These are phyloP conservation scores for Leptinotarsa rubiginosa DNA, from an alignment of 2,888 invertebrate genomes.

Conservation along the genomic window DNA sequence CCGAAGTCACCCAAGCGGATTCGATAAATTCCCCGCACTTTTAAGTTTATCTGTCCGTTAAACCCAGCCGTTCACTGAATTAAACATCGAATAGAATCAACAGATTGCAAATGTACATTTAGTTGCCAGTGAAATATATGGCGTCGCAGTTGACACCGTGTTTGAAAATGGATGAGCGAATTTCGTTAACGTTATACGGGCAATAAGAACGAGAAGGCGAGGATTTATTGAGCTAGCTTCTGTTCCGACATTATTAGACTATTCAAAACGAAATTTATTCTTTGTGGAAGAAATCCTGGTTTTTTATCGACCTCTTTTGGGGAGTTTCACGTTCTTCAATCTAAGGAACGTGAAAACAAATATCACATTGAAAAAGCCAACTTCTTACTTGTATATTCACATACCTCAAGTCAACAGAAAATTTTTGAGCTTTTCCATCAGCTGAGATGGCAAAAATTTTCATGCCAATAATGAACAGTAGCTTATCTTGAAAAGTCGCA, in stretches of 20 bases:
- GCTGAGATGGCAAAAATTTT: too few species aligned
- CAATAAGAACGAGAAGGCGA: slow-evolving; percentile 32
- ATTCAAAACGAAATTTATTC: neutral
- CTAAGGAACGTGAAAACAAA: too few species aligned
- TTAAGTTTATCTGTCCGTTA: slow-evolving; percentile 35
- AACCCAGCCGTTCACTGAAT: slow-evolving; percentile 37
- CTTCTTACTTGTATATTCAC: too few species aligned
- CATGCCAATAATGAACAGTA: too few species aligned
- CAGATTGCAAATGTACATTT: slow-evolving; percentile 49
- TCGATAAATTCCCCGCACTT: slow-evolving; percentile 33
- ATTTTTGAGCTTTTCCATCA: too few species aligned
- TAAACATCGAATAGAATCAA: slow-evolving; percentile 47
- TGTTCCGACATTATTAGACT: neutral
- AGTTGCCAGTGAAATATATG: slow-evolving; percentile 49
- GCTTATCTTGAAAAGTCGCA: too few species aligned
- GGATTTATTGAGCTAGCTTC: neutral
- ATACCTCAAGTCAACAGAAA: too few species aligned
- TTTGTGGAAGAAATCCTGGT: too few species aligned
- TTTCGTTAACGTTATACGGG: slow-evolving; percentile 43
- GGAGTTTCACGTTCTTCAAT: too few species aligned
- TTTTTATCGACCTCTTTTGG: too few species aligned
- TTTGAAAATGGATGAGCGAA: slow-evolving; percentile 61
- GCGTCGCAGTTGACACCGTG: slow-evolving; percentile 53
- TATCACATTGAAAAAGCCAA: too few species aligned
- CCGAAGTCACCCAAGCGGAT: neutral